Conservation (phyloP, 2,888 invertebrate genomes). For the Helleia helle region DNA sequence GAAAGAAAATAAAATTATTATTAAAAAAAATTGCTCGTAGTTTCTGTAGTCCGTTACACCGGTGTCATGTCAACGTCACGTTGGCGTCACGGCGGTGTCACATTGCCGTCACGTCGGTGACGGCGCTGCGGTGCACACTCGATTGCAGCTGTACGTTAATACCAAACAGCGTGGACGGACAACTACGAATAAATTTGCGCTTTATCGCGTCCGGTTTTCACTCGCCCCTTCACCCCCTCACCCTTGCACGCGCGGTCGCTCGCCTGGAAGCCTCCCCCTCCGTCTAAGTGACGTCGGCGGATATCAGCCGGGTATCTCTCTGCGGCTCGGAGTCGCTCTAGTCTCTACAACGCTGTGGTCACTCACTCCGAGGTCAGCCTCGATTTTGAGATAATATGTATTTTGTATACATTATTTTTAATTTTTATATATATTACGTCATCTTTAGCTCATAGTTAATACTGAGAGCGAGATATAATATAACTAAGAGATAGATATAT, state of each 20-base stretch:
- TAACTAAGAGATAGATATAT: no score
- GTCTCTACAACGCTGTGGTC: neutral
- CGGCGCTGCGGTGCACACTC: neutral
- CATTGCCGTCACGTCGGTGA: neutral
- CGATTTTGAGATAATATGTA: no score
- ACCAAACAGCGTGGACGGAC: slow-evolving; percentile 14
- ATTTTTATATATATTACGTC: no score
- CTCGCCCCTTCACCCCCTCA: slow-evolving; percentile 2
- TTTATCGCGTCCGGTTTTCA: slow-evolving; percentile 20
- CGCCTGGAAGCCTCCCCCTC: neutral
- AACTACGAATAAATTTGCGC: slow-evolving; percentile 21
- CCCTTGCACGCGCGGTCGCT: neutral
- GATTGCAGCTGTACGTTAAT: slow-evolving; percentile 2
- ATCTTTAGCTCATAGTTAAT: no score
- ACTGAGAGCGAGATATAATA: no score
- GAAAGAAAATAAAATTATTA: no score
- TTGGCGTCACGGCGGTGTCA: no score
- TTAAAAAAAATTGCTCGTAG: no score
- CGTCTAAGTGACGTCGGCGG: slow-evolving; percentile 13
- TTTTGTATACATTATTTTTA: no score
- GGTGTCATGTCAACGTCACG: neutral
- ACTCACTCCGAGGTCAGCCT: neutral
- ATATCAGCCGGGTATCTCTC: slow-evolving; percentile 10
- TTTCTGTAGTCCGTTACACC: neutral
- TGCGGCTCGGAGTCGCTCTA: neutral